These are phyloP conservation scores for Calameuta pallipes DNA, from an alignment of 2,888 invertebrate species.

Conservation along the genomic window DNA sequence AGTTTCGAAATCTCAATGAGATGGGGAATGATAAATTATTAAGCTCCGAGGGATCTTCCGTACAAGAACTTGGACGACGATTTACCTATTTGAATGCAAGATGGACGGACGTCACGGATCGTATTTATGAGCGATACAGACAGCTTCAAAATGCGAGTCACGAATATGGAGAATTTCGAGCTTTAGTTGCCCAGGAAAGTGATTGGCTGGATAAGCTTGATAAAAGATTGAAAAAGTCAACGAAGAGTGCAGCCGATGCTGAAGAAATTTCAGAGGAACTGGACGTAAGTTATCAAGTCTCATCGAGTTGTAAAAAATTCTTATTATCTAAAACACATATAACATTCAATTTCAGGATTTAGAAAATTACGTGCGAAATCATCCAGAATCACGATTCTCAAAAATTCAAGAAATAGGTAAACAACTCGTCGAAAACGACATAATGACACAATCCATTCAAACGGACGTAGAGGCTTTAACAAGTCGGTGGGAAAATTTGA, in stretches of 20 bases:
- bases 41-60: constrained; percentile 69
- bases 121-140: constrained; percentile 76
- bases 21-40: constrained; percentile 75
- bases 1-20: constrained; percentile 78
- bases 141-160: constrained; percentile 79
- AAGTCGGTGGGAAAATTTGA: constrained; percentile 75
- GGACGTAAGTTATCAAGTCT: constrained; percentile 72
- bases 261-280: constrained; percentile 93
- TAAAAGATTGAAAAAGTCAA: constrained; percentile 78
- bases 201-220: constrained; percentile 86
- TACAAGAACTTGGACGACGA: constrained; percentile 74
- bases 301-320: constrained; percentile 6
- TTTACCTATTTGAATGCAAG: constrained; percentile 78
- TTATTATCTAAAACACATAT: constrained; percentile 3
- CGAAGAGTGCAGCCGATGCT: constrained; percentile 83
- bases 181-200: constrained; percentile 80
- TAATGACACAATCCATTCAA: constrained; percentile 77
- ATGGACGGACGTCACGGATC: constrained; percentile 78
- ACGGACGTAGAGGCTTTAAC: constrained; percentile 75
- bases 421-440: constrained; percentile 79
- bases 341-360: constrained; percentile 73
- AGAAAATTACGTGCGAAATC: constrained; percentile 83
- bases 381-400: constrained; percentile 77
- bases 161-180: constrained; percentile 82
- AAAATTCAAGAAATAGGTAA: constrained; percentile 82